Evolutionary conservation across 2,888 invertebrate species (phyloP).

Genomic region (Sesia apiformis): DNA sequence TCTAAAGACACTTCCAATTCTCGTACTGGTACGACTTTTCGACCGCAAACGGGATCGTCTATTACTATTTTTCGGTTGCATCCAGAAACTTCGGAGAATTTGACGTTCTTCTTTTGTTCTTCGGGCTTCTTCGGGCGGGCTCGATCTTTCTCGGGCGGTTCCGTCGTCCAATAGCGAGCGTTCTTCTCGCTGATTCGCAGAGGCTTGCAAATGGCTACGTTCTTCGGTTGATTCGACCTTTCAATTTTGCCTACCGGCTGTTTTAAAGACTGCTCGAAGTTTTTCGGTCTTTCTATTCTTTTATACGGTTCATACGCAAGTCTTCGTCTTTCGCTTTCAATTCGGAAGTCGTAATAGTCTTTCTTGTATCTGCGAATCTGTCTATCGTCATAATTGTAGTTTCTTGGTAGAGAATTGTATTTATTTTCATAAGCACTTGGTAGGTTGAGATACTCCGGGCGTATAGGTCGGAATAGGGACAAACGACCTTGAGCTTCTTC

Average conservation of each 20-base stretch:
- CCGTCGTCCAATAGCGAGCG: conserved; percentile 61
- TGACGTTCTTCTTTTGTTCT: conserved; percentile 63
- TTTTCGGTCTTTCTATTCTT: conserved; percentile 2
- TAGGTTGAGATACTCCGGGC: conserved; percentile 63
- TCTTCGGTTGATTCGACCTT: conserved; percentile 21
- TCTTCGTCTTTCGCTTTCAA: conserved; percentile 37
- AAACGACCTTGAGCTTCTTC: conserved; percentile 64
- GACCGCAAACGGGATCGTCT: conserved; percentile 55
- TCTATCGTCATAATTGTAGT: conserved; percentile 49
- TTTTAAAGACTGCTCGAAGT: background rate
- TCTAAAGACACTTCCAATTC: conserved; percentile 66
- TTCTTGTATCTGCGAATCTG: conserved; percentile 44
- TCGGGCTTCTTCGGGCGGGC: conserved; percentile 40
- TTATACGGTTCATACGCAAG: conserved; percentile 6
- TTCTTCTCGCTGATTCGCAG: conserved; percentile 50
- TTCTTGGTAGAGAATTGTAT: conserved; percentile 61
- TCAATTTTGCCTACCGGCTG: too few species aligned
- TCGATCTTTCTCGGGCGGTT: conserved; percentile 36
- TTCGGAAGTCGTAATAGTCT: conserved; percentile 64
- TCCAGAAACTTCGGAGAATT: conserved; percentile 67
- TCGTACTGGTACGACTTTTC: conserved; percentile 61
- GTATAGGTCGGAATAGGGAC: conserved; percentile 63
- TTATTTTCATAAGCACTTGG: conserved; percentile 53
- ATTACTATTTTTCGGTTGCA: conserved; percentile 63
- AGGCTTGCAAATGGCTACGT: conserved; percentile 62